Conservation (phyloP, 2,113 vertebrate species). For the Mobula hypostoma region DNA sequence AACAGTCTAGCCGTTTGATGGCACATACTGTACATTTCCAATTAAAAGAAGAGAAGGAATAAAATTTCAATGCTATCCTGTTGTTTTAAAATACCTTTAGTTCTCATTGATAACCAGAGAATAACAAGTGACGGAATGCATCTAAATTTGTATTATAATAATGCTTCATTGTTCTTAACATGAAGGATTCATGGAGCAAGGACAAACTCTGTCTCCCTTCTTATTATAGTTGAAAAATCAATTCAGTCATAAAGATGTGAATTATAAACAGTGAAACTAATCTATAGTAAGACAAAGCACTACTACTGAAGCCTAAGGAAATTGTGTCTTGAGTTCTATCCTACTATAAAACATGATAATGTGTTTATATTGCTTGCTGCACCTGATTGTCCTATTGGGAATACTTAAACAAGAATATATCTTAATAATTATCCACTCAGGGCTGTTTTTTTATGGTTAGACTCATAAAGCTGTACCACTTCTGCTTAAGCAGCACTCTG, state of each 20-base stretch:
- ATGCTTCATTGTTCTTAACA: neutral
- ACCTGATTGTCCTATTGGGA: neutral
- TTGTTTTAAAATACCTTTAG: neutral
- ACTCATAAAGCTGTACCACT: neutral
- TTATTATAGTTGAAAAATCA: neutral
- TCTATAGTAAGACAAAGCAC: neutral
- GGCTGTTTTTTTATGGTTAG: conserved; percentile 9
- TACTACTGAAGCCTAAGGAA: neutral
- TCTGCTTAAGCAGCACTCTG: too few species aligned
- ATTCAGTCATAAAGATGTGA: conserved; percentile 16
- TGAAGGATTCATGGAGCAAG: neutral
- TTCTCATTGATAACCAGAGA: neutral
- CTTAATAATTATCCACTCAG: neutral
- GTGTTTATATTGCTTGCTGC: neutral
- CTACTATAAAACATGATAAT: neutral
- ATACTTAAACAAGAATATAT: conserved; percentile 6
- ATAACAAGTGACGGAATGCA: neutral
- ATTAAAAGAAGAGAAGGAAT: neutral
- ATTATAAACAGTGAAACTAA: neutral
- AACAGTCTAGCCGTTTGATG: neutral
- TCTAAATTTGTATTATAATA: neutral
- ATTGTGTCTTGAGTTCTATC: neutral
- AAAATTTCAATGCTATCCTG: neutral
- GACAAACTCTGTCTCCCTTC: neutral
- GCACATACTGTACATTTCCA: too few species aligned